These are phyloP conservation scores for Coenonympha arcania DNA, from an alignment of 2,888 invertebrate genomes.

Conservation along the genomic window DNA sequence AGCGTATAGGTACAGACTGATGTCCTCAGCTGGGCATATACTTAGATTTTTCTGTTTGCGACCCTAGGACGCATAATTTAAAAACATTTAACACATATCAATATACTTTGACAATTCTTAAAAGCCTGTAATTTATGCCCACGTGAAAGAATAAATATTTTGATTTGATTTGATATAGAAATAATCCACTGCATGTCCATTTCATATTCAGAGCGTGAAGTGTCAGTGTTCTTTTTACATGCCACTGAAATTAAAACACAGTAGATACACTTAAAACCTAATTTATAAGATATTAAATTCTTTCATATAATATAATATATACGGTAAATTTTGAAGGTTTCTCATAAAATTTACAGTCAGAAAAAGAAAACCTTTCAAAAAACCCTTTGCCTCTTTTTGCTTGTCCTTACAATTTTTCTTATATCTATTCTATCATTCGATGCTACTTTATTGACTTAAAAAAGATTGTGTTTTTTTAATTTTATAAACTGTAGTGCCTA, in stretches of 20 bases:
- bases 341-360: slow-evolving; percentile 60
- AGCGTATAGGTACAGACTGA: too few relatives aligned
- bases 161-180: too few relatives aligned
- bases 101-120: too few relatives aligned
- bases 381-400: slow-evolving; percentile 67
- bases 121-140: too few relatives aligned
- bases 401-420: slow-evolving; percentile 55
- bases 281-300: slow-evolving; percentile 29
- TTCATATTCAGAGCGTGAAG: too few relatives aligned
- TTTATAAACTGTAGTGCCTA: slow-evolving; percentile 7
- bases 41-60: too few relatives aligned
- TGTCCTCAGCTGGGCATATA: too few relatives aligned
- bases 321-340: slow-evolving; percentile 60
- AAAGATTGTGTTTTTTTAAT: slow-evolving; percentile 20
- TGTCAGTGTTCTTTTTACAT: too few relatives aligned
- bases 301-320: slow-evolving; percentile 32
- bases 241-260: slow-evolving; percentile 20
- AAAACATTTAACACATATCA: too few relatives aligned
- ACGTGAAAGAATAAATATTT: too few relatives aligned
- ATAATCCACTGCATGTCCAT: too few relatives aligned
- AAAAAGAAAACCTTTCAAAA: slow-evolving; percentile 65
- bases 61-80: too few relatives aligned
- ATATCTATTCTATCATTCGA: slow-evolving; percentile 41
- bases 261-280: slow-evolving; percentile 34
- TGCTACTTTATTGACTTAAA: slow-evolving; percentile 39